phyloP scores from a whole-genome alignment of 1,140 invertebrate species.

The Ceratina australensis region DNA sequence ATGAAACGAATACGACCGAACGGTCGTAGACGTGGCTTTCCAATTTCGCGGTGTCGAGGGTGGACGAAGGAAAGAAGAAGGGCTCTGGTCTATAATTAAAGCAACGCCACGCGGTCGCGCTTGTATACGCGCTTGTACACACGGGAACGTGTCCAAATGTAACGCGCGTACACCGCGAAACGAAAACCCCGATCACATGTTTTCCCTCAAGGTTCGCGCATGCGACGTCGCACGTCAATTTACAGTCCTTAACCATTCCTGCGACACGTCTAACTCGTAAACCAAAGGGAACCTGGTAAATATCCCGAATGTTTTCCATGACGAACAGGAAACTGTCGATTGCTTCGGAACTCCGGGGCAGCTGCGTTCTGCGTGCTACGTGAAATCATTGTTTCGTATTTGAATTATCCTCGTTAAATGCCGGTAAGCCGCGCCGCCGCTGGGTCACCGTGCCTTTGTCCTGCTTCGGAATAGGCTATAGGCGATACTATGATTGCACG shows the following conservation, averaged over 20 bases:
- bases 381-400: background rate
- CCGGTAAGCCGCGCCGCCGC: background rate
- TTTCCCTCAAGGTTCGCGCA: slow-evolving; percentile 50
- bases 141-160: slow-evolving; percentile 9
- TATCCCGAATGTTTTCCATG: slow-evolving; percentile 12
- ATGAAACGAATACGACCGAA: slow-evolving; percentile 37
- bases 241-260: slow-evolving; percentile 9
- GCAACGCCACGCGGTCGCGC: slow-evolving; percentile 27
- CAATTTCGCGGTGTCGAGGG: slow-evolving; percentile 65
- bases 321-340: slow-evolving; percentile 45
- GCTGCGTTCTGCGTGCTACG: background rate
- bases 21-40: slow-evolving; percentile 52
- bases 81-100: slow-evolving; percentile 71
- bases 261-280: slow-evolving; percentile 43
- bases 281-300: slow-evolving; percentile 25
- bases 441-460: background rate
- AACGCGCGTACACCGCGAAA: slow-evolving; percentile 25
- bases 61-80: slow-evolving; percentile 60
- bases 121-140: slow-evolving; percentile 4
- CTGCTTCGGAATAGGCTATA: background rate
- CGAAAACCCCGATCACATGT: slow-evolving; percentile 58
- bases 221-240: slow-evolving; percentile 53
- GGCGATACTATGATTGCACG: background rate
- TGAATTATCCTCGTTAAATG: background rate
- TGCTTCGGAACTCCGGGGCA: background rate